phyloP scores from a whole-genome alignment of 1,140 invertebrate species.

The Battus philenor region DNA sequence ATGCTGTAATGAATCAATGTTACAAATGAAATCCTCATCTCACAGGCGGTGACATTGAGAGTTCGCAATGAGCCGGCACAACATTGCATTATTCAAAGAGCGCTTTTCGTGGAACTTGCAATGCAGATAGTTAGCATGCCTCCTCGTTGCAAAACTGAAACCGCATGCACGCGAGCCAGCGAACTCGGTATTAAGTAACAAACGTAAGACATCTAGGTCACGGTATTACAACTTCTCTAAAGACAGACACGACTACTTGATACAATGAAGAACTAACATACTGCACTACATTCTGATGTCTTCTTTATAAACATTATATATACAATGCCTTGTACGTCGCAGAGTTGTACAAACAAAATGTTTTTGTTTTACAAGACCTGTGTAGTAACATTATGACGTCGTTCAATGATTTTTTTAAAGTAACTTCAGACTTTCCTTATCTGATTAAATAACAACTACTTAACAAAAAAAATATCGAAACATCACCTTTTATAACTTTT shows the following conservation, averaged over 20 bases:
- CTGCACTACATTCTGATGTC: neutral
- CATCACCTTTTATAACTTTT: too few species aligned
- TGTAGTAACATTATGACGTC: neutral
- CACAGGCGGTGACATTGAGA: neutral
- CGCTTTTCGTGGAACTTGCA: slow-evolving; percentile 14
- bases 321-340: neutral
- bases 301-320: neutral
- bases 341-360: neutral
- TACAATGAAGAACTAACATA: neutral
- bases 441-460: neutral
- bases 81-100: too few species aligned
- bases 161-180: slow-evolving; percentile 21
- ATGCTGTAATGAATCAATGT: too few species aligned
- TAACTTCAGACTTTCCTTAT: neutral
- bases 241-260: too few species aligned
- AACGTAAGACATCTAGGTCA: slow-evolving; percentile 13
- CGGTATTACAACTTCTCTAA: too few species aligned
- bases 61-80: neutral
- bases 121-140: slow-evolving; percentile 25
- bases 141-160: slow-evolving; percentile 21
- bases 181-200: slow-evolving; percentile 13
- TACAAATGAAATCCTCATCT: too few species aligned
- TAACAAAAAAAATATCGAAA: too few species aligned
- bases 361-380: too few species aligned
- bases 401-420: neutral